Evolutionary conservation across 2,888 invertebrate species (phyloP).

Genomic region (Luperina nickerlii): DNA sequence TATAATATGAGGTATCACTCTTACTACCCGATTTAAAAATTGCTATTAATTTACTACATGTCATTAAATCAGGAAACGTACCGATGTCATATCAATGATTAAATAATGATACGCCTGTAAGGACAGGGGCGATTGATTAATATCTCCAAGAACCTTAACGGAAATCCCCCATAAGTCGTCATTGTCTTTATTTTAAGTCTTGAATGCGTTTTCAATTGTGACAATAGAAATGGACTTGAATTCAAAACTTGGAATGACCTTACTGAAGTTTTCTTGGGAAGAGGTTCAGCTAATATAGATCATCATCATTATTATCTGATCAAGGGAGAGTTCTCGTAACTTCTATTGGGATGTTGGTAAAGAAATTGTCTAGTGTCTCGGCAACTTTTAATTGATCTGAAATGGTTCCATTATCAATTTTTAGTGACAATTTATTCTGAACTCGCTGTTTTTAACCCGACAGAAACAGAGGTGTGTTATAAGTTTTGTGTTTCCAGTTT

Average conservation of each 20-base stretch:
- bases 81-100: background rate
- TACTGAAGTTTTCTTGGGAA: no score
- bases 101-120: background rate
- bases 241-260: background rate
- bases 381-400: background rate
- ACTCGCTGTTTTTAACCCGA: background rate
- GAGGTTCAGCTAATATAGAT: no score
- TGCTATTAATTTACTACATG: no score
- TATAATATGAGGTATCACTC: no score
- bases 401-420: background rate
- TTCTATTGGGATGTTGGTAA: background rate
- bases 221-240: background rate
- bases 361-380: background rate
- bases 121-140: background rate
- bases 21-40: no score
- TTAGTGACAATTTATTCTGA: background rate
- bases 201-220: background rate
- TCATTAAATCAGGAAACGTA: background rate
- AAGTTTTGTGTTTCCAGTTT: no score
- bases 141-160: background rate
- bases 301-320: no score
- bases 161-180: no score
- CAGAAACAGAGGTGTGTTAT: no score
- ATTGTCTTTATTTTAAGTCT: no score
- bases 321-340: no score